Conservation (phyloP, 2,888 invertebrate genomes). For the Andrena hattorfiana region DNA sequence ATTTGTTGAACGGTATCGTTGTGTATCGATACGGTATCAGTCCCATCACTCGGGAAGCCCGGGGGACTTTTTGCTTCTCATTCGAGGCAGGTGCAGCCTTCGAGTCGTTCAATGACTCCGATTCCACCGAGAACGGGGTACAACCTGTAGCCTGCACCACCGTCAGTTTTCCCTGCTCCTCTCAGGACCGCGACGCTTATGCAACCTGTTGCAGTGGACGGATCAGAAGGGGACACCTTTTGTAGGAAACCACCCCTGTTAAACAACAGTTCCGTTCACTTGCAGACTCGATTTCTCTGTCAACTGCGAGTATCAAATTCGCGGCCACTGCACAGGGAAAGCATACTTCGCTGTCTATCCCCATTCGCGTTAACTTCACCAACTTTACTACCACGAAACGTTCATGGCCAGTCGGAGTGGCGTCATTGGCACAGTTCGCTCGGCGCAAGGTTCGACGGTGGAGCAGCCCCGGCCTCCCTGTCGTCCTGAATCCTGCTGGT, state of each 20-base stretch:
- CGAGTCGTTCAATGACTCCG: constrained; percentile 66
- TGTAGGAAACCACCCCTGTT: too few species aligned
- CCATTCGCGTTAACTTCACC: background rate
- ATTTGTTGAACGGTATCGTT: too few species aligned
- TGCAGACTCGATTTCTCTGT: too few species aligned
- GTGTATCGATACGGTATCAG: too few species aligned
- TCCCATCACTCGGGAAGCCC: constrained; percentile 21
- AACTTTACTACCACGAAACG: background rate
- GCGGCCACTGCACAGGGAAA: too few species aligned
- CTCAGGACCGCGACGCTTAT: constrained; percentile 16
- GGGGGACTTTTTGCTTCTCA: constrained; percentile 13
- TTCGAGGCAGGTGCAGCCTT: constrained; percentile 50
- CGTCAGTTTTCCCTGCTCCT: background rate
- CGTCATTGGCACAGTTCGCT: constrained; percentile 42
- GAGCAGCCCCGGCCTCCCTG: background rate
- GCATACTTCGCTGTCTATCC: too few species aligned
- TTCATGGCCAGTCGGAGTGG: constrained; percentile 18
- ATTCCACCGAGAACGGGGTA: constrained; percentile 40
- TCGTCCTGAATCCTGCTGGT: background rate
- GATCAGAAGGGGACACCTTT: background rate
- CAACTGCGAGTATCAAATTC: too few species aligned
- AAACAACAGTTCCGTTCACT: too few species aligned
- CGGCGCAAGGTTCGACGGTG: background rate
- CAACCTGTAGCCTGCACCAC: constrained; percentile 17
- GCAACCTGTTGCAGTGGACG: constrained; percentile 13